A percentile compares a stretch with the other conserved stretches of the same genome.
Evolutionary conservation across 2,113 vertebrate genomes (phyloP).

Genomic region (Macrotus californicus): DNA sequence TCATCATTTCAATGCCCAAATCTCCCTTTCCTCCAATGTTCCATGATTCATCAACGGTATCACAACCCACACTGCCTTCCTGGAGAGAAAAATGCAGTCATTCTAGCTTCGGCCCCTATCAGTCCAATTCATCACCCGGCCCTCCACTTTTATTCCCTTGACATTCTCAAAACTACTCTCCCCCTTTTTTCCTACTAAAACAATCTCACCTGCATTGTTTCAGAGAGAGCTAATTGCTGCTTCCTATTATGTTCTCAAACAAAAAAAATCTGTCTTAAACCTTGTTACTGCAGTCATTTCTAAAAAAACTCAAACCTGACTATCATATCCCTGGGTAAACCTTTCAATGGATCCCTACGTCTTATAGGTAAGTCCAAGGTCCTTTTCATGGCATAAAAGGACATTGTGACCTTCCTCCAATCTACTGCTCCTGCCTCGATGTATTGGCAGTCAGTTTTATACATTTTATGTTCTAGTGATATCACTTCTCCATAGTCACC

Average conservation of each 20-base stretch:
- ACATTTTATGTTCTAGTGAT: neutral
- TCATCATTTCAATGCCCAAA: neutral
- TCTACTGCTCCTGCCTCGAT: neutral
- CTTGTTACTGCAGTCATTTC: neutral
- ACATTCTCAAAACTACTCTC: neutral
- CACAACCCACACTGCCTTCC: neutral
- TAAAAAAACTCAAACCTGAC: neutral
- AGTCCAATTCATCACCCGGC: neutral
- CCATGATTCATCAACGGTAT: neutral
- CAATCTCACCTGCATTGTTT: neutral
- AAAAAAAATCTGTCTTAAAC: neutral
- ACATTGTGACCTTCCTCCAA: neutral
- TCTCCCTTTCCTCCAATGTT: neutral
- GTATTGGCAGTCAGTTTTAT: neutral
- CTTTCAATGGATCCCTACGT: neutral
- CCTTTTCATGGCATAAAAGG: neutral
- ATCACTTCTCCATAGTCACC: neutral
- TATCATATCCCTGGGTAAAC: neutral
- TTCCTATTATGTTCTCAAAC: neutral
- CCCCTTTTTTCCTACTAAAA: neutral
- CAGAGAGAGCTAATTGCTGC: neutral
- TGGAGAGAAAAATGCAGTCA: neutral
- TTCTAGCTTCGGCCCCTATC: neutral
- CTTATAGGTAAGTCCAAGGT: neutral
- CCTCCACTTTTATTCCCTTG: neutral